These are phyloP conservation scores for Dendrolimus houi DNA, from an alignment of 2,888 invertebrate species.

Conservation along the genomic window DNA sequence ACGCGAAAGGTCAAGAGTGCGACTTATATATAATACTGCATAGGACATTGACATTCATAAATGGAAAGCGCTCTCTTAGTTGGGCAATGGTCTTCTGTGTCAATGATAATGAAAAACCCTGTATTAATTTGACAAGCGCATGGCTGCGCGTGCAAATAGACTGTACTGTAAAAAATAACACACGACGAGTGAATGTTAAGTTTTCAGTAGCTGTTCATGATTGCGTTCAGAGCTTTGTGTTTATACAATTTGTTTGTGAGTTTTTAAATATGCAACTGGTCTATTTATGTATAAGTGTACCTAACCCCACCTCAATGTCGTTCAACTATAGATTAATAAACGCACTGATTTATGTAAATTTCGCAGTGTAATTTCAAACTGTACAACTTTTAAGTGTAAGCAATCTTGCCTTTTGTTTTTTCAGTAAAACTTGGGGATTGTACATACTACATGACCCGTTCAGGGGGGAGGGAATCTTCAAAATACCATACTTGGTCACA, in stretches of 20 bases:
- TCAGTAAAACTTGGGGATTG: too few relatives aligned
- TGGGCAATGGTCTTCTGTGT: conserved; percentile 70
- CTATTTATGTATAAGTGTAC: neutral
- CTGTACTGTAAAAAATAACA: neutral
- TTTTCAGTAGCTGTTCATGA: neutral
- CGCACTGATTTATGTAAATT: too few relatives aligned
- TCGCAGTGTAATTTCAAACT: too few relatives aligned
- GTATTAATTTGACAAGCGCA: conserved; percentile 61
- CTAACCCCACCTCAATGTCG: neutral
- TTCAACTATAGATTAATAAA: too few relatives aligned
- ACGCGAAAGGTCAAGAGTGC: conserved; percentile 52
- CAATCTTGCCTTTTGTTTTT: too few relatives aligned
- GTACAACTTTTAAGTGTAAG: too few relatives aligned
- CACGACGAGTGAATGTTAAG: neutral
- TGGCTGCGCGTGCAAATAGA: conserved; percentile 43
- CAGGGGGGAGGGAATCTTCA: too few relatives aligned
- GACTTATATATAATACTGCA: conserved; percentile 63
- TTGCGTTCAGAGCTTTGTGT: neutral
- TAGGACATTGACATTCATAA: conserved; percentile 65
- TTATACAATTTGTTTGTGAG: neutral
- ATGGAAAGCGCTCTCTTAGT: conserved; percentile 59
- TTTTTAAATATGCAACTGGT: neutral
- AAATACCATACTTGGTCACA: too few relatives aligned
- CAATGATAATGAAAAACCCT: conserved; percentile 72
- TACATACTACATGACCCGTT: too few relatives aligned